phyloP scores from a whole-genome alignment of 2,113 vertebrate species.

The Potamarius usumacintae region DNA sequence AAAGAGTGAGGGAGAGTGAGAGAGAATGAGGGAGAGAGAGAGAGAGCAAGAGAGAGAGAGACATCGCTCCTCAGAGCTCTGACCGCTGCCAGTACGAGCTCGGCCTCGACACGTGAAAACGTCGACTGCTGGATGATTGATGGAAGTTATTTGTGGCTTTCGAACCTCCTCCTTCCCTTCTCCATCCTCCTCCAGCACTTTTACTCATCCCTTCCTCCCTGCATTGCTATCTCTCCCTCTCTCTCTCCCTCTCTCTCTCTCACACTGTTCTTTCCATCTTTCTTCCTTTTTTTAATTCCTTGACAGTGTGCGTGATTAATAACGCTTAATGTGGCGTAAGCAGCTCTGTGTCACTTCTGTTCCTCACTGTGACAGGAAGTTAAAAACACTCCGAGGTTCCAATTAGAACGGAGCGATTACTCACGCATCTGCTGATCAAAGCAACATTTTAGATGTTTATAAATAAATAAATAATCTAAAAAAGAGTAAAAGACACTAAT shows the following conservation, averaged over 20 bases:
- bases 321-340: conserved; percentile 69
- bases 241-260: conserved; percentile 44
- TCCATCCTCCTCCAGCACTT: conserved; percentile 64
- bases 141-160: conserved; percentile 90
- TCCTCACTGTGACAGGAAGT: conserved; percentile 31
- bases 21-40: conserved; percentile 48
- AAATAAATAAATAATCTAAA: background rate
- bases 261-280: background rate
- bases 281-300: background rate
- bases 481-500: background rate
- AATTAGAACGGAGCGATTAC: background rate
- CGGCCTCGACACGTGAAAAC: conserved; percentile 80
- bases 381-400: conserved; percentile 7
- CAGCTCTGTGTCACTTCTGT: conserved; percentile 61
- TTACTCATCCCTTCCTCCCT: conserved; percentile 60
- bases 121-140: conserved; percentile 86
- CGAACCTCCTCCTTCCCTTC: conserved; percentile 69
- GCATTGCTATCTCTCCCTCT: conserved; percentile 48
- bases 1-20: conserved; percentile 55
- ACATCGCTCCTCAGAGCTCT: conserved; percentile 69
- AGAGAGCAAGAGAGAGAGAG: conserved; percentile 58
- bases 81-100: conserved; percentile 81
- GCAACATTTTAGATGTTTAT: background rate
- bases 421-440: conserved; percentile 10
- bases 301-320: conserved; percentile 70